phyloP scores from a whole-genome alignment of 2,113 vertebrate species.

The Tachysurus fulvidraco region DNA sequence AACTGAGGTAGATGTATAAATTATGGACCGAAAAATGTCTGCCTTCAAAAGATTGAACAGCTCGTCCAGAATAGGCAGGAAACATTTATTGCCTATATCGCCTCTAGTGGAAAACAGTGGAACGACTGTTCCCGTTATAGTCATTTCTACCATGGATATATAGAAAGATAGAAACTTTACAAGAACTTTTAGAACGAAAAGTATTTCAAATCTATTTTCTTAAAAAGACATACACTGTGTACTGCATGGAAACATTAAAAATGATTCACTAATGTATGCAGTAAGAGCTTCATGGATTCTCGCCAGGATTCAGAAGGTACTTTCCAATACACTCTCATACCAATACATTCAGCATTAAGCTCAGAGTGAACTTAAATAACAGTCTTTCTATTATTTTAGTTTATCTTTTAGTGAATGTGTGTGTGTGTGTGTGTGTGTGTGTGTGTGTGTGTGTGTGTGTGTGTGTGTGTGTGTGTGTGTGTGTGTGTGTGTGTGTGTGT shows the following conservation, averaged over 20 bases:
- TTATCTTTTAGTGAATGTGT: no score
- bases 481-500: no score
- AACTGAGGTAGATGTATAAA: constrained; percentile 75
- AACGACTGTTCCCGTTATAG: neutral
- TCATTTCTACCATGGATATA: neutral
- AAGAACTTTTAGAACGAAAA: neutral
- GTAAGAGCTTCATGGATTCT: no score
- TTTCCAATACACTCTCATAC: neutral
- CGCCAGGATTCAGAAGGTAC: neutral
- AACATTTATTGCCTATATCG: constrained; percentile 45
- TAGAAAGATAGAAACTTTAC: neutral
- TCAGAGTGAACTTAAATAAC: neutral
- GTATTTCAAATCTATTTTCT: neutral
- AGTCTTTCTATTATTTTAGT: neutral
- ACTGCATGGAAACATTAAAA: neutral
- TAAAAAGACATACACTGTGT: neutral
- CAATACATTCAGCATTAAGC: neutral
- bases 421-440: neutral
- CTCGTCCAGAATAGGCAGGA: constrained; percentile 70
- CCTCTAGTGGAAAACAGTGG: neutral
- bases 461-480: no score
- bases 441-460: neutral
- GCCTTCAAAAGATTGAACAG: constrained; percentile 69
- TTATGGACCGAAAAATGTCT: constrained; percentile 72
- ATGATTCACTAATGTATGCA: neutral